Evolutionary conservation across 2,113 vertebrate species (phyloP).

Genomic region (Datnioides undecimradiatus): DNA sequence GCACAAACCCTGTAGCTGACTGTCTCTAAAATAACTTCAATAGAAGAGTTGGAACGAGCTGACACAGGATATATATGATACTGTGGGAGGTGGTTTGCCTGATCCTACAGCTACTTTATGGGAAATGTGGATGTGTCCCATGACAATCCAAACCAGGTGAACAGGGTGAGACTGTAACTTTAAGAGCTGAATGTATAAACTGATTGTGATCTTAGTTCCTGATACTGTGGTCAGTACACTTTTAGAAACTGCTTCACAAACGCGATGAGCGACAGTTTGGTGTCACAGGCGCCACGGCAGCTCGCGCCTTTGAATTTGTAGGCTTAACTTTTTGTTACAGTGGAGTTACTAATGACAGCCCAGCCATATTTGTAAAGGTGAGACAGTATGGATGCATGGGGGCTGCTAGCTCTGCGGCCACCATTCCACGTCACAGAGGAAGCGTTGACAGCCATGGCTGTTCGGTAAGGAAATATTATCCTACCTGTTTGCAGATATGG

Average conservation of each 20-base stretch:
- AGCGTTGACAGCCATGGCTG: not conserved
- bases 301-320: not conserved
- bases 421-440: constrained; percentile 13
- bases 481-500: not conserved
- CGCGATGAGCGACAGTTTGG: not conserved
- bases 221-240: constrained; percentile 58
- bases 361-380: constrained; percentile 15
- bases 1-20: no score
- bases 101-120: not conserved
- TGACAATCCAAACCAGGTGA: not conserved
- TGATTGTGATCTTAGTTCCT: constrained; percentile 64
- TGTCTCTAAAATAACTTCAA: no score
- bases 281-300: not conserved
- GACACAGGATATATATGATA: not conserved
- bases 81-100: not conserved
- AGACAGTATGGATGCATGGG: constrained; percentile 71
- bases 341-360: not conserved
- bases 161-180: constrained; percentile 60
- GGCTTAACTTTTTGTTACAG: not conserved
- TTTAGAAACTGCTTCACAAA: constrained; percentile 9
- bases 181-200: constrained; percentile 56
- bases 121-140: not conserved
- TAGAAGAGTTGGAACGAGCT: not conserved
- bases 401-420: constrained; percentile 54
- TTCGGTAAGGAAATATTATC: constrained; percentile 57